Evolutionary conservation across 2,113 vertebrate genomes (phyloP).

Genomic region (Actenoides lindsayi): DNA sequence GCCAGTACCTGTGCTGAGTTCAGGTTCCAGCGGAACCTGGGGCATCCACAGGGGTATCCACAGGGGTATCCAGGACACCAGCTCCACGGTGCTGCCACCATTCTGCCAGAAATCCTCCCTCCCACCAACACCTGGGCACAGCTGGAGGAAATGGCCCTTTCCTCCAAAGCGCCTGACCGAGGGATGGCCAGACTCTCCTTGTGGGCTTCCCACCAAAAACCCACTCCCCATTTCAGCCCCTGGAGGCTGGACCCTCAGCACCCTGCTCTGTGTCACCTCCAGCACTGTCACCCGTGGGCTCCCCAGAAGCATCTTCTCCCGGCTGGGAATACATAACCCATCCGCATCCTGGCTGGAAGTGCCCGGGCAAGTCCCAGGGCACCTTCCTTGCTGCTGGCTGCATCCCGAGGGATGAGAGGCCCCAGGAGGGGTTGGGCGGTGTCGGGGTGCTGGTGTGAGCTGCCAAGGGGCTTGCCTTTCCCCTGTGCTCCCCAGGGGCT

Average conservation of each 20-base stretch:
- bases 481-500: neutral
- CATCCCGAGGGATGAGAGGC: neutral
- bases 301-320: neutral
- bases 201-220: neutral
- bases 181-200: neutral
- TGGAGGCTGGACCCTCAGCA: fast-evolving
- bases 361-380: neutral
- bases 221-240: neutral
- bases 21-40: fast-evolving
- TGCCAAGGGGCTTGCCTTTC: neutral
- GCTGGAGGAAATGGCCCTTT: neutral
- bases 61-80: neutral
- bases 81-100: neutral
- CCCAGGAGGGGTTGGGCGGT: neutral
- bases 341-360: neutral
- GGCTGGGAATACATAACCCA: neutral
- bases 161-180: neutral
- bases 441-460: neutral
- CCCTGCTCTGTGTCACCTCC: fast-evolving
- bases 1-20: fast-evolving
- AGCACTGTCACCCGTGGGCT: fast-evolving
- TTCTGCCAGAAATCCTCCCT: neutral
- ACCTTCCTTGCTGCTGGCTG: neutral
- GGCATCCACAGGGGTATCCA: neutral
- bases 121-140: neutral